Evolutionary conservation across 2,888 invertebrate genomes (phyloP).

Genomic region (Caenorhabditis sp.): DNA sequence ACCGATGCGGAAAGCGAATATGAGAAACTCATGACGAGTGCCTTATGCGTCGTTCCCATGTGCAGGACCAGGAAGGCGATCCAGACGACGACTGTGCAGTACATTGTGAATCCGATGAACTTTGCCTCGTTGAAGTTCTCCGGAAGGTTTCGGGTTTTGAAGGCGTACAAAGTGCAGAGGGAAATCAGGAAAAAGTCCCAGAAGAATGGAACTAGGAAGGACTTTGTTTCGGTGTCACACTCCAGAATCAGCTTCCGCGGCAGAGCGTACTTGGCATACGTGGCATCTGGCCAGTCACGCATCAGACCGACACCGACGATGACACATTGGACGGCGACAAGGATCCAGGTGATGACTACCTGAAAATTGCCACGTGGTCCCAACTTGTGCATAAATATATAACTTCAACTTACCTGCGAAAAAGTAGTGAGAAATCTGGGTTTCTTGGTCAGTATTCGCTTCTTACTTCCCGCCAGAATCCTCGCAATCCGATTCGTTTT

Average conservation of each 20-base stretch:
- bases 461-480: conserved; percentile 97
- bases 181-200: conserved; percentile 88
- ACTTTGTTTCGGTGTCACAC: conserved; percentile 85
- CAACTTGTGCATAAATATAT: too few relatives aligned
- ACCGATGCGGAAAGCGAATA: conserved; percentile 70
- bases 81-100: conserved; percentile 87
- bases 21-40: conserved; percentile 87
- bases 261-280: conserved; percentile 67
- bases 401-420: conserved; percentile 90
- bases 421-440: conserved; percentile 95
- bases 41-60: conserved; percentile 88
- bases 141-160: conserved; percentile 95
- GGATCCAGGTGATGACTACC: conserved; percentile 90
- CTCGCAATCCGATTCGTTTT: conserved; percentile 97
- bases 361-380: too few relatives aligned
- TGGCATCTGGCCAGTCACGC: conserved; percentile 85
- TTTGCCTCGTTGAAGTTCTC: conserved; percentile 95
- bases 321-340: conserved; percentile 92
- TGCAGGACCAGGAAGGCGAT: conserved; percentile 97
- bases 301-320: conserved; percentile 87
- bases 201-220: conserved; percentile 91
- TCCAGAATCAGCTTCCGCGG: conserved; percentile 84
- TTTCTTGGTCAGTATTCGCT: conserved; percentile 91
- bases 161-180: conserved; percentile 95
- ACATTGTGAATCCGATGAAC: conserved; percentile 92